Conservation (phyloP, 2,888 invertebrate genomes). For the Itoplectis maculator region DNA sequence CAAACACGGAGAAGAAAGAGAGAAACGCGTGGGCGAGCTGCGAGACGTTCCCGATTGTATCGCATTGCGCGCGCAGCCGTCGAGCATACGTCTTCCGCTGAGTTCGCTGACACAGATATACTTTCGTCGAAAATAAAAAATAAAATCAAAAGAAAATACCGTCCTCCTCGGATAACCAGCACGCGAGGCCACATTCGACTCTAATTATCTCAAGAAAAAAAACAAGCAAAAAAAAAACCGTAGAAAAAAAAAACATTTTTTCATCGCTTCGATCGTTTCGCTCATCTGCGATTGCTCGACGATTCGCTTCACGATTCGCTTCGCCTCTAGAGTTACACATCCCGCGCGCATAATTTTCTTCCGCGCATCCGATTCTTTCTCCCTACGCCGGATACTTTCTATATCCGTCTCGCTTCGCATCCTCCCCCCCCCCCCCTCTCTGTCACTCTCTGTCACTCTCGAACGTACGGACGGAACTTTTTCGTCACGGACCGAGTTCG, state of each 20-base stretch:
- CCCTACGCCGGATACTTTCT: constrained; percentile 15
- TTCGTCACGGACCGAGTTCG: constrained; percentile 59
- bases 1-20: neutral
- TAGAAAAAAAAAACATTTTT: neutral
- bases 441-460: constrained; percentile 29
- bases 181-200: too few relatives aligned
- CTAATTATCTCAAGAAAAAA: too few relatives aligned
- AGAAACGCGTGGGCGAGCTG: constrained; percentile 27
- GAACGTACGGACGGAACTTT: constrained; percentile 37
- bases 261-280: neutral
- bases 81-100: constrained; percentile 16
- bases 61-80: constrained; percentile 5
- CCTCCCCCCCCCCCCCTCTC: neutral
- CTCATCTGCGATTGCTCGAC: neutral
- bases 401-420: constrained; percentile 27
- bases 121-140: constrained; percentile 4
- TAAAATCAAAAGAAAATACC: neutral
- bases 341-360: constrained; percentile 37
- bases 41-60: constrained; percentile 1
- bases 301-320: constrained; percentile 26
- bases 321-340: constrained; percentile 40
- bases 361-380: constrained; percentile 11
- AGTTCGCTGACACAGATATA: constrained; percentile 18
- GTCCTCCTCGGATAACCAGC: neutral
- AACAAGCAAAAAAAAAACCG: too few relatives aligned